Conservation (phyloP, 2,888 invertebrate genomes). For the Rotaria socialis region DNA sequence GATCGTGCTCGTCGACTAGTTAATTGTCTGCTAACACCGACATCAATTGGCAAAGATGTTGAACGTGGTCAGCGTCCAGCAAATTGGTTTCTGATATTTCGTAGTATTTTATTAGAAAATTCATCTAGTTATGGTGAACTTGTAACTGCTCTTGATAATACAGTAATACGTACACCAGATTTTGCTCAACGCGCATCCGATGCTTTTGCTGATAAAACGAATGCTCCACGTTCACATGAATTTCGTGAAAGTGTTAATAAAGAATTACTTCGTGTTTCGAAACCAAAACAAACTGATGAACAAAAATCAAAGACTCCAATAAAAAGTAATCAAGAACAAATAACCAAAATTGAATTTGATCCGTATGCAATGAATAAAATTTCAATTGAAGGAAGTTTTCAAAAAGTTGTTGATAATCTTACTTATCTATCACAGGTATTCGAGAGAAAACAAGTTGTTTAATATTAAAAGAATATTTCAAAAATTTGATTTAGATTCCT, state of each 20-base stretch:
- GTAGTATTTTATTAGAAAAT: not conserved
- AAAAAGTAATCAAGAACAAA: not conserved
- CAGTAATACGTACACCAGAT: not conserved
- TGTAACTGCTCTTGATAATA: not conserved
- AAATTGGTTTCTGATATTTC: not conserved
- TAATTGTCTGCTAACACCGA: not conserved
- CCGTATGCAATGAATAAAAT: not conserved
- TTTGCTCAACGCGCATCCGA: not conserved
- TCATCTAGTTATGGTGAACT: not conserved
- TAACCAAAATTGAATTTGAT: not conserved
- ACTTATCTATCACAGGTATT: not conserved
- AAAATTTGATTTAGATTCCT: not conserved
- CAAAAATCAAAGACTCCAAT: not conserved
- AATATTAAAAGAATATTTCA: no score
- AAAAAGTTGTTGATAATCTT: conserved; percentile 2
- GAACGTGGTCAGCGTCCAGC: not conserved
- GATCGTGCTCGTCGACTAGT: conserved; percentile 6
- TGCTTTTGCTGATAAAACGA: not conserved
- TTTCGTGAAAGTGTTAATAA: not conserved
- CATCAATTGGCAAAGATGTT: no score
- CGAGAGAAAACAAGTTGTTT: no score
- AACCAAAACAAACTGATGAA: not conserved
- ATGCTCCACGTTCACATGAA: not conserved
- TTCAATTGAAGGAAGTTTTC: not conserved
- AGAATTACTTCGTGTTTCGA: not conserved